Evolutionary conservation across 2,888 invertebrate genomes (phyloP).

Genomic region (Nomada hirtipes): DNA sequence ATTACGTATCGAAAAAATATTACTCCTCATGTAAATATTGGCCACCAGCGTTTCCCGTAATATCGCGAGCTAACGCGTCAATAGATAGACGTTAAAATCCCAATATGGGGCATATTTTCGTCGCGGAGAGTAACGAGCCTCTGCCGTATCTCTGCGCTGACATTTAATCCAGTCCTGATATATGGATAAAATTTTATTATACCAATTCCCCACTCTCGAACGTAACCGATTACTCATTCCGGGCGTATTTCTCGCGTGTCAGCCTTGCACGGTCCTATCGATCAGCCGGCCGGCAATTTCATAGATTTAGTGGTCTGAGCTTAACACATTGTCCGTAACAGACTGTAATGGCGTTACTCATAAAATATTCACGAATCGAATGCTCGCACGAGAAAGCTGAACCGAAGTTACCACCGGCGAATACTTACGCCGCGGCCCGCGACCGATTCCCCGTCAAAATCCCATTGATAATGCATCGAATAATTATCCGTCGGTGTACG

Average conservation of each 20-base stretch:
- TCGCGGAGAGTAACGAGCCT: constrained; percentile 26
- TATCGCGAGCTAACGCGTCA: constrained; percentile 14
- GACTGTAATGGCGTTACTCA: constrained; percentile 59
- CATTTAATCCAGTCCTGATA: constrained; percentile 57
- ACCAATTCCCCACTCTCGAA: constrained; percentile 41
- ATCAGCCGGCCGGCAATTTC: constrained; percentile 58
- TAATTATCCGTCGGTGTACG: constrained; percentile 59
- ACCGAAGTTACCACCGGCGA: constrained; percentile 60
- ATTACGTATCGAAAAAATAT: constrained; percentile 47
- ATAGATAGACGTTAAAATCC: constrained; percentile 32
- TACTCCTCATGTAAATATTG: constrained; percentile 51
- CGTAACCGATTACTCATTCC: constrained; percentile 49
- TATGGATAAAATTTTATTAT: constrained; percentile 63
- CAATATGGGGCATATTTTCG: constrained; percentile 31
- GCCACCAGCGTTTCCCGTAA: constrained; percentile 27
- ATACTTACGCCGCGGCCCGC: constrained; percentile 40
- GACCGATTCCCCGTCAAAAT: constrained; percentile 53
- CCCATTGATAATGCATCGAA: constrained; percentile 68
- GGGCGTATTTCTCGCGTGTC: constrained; percentile 54
- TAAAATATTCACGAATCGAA: constrained; percentile 65
- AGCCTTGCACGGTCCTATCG: constrained; percentile 47
- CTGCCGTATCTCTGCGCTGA: constrained; percentile 19
- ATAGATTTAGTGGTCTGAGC: constrained; percentile 65
- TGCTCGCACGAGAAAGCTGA: constrained; percentile 30
- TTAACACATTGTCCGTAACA: constrained; percentile 63